These are phyloP conservation scores for Pandemis corylana DNA, from an alignment of 2,888 invertebrate species.

Conservation along the genomic window DNA sequence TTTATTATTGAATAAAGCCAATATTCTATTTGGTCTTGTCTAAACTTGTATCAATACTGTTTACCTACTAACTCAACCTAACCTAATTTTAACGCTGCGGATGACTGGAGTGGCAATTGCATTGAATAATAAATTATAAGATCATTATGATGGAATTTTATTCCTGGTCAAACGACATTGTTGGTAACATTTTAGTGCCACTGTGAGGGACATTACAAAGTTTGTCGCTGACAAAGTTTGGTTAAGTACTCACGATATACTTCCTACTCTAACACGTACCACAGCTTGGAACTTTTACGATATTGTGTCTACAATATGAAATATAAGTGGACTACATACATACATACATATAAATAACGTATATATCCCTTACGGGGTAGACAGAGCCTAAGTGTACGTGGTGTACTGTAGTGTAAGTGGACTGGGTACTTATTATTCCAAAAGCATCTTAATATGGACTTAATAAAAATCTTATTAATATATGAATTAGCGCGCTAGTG, in stretches of 20 bases:
- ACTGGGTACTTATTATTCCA: background rate
- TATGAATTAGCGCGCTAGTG: no score
- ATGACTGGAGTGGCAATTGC: background rate
- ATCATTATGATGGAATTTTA: background rate
- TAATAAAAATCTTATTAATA: no score
- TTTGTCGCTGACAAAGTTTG: constrained; percentile 8
- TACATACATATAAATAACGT: no score
- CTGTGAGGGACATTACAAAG: background rate
- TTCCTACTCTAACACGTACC: background rate
- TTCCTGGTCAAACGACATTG: background rate
- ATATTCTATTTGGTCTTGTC: no score
- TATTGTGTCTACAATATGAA: background rate
- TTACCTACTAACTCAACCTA: background rate
- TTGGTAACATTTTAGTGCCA: background rate
- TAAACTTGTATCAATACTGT: no score
- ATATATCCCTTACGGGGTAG: no score
- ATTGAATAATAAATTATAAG: background rate
- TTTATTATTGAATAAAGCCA: no score
- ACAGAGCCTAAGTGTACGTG: no score
- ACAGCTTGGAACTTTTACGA: constrained; percentile 2
- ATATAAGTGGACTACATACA: no score
- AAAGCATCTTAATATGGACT: background rate
- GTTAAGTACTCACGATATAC: constrained; percentile 9
- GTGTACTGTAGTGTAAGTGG: no score
- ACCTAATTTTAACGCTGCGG: no score